phyloP scores from a whole-genome alignment of 2,113 vertebrate species.

The Aptenodytes forsteri region DNA sequence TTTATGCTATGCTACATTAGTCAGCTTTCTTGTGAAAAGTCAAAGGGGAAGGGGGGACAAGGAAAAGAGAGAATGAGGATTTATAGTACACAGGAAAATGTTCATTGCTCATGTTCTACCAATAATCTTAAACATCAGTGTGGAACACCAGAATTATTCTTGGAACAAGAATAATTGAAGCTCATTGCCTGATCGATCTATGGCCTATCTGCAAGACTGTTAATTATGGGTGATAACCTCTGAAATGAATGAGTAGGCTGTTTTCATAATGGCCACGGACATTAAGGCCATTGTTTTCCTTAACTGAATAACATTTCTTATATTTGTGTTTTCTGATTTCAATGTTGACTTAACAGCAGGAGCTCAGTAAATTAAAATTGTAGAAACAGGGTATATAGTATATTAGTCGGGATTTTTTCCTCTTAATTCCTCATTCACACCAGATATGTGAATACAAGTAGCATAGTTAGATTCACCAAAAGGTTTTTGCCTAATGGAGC shows the following conservation, averaged over 20 bases:
- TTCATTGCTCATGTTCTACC: neutral
- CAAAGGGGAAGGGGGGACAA: accelerated
- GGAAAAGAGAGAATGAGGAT: neutral
- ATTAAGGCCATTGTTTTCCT: neutral
- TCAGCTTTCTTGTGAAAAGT: neutral
- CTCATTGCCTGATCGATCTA: neutral
- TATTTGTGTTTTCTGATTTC: neutral
- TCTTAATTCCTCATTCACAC: neutral
- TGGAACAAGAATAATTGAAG: neutral
- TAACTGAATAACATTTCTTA: neutral
- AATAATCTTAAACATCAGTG: neutral
- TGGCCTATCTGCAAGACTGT: neutral
- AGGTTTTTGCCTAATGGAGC: accelerated
- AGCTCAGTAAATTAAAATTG: neutral
- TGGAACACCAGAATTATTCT: neutral
- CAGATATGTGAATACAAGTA: neutral
- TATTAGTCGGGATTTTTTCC: neutral
- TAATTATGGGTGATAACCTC: neutral
- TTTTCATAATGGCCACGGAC: neutral
- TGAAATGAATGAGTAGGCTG: neutral
- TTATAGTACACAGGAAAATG: neutral
- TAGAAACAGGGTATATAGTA: neutral
- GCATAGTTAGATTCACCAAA: neutral
- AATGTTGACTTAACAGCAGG: neutral
- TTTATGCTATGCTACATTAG: slow-evolving; percentile 7